phyloP scores from a whole-genome alignment of 2,113 vertebrate genomes.

The Scartelaos histophorus region DNA sequence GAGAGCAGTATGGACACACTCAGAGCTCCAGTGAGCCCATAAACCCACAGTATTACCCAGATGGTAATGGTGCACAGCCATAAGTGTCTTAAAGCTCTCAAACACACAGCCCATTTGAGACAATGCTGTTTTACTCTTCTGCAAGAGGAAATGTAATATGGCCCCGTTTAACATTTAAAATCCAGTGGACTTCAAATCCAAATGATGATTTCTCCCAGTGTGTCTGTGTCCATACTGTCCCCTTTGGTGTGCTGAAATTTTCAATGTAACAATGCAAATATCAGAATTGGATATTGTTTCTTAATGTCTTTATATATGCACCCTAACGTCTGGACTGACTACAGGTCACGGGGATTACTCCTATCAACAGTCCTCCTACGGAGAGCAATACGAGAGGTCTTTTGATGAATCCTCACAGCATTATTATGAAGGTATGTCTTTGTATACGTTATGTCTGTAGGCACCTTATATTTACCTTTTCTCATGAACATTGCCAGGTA shows the following conservation, averaged over 20 bases:
- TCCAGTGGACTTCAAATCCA: conserved; percentile 18
- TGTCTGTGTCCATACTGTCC: conserved; percentile 67
- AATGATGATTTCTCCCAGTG: conserved; percentile 29
- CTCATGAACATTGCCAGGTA: conserved; percentile 72
- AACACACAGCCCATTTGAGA: conserved; percentile 33
- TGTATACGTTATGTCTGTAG: not conserved
- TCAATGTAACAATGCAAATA: conserved; percentile 17
- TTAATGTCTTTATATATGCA: conserved; percentile 11
- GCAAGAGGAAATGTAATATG: conserved; percentile 27
- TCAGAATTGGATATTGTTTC: conserved; percentile 22
- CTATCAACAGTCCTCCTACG: conserved; percentile 90
- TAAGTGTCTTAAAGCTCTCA: conserved; percentile 50
- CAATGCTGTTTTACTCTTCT: conserved; percentile 18
- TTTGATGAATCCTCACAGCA: conserved; percentile 94
- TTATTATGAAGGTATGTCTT: conserved; percentile 89
- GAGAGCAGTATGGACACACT: conserved; percentile 90
- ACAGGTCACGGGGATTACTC: conserved; percentile 89
- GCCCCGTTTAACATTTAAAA: conserved; percentile 20
- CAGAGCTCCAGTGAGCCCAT: conserved; percentile 89
- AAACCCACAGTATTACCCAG: conserved; percentile 94
- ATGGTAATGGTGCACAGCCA: conserved; percentile 82
- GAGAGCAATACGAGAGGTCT: conserved; percentile 90
- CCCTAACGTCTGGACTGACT: conserved; percentile 19
- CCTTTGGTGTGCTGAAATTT: conserved; percentile 71
- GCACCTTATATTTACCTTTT: not conserved